Conservation (phyloP, 1,140 invertebrate species). For the Procambarus clarkii region DNA sequence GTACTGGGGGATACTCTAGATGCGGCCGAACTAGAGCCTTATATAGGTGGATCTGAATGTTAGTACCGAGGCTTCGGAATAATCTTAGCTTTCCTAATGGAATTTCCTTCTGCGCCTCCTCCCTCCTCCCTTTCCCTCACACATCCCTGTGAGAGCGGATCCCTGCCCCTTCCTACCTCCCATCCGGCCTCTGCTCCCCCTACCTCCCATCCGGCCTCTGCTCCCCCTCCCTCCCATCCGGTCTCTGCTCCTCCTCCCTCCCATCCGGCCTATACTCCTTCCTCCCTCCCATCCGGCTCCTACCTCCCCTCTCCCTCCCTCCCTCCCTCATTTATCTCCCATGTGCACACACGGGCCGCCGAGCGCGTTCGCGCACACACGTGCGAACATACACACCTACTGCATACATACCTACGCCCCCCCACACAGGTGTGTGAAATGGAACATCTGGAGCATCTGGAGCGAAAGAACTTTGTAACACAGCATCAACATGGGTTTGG, state of each 20-base stretch:
- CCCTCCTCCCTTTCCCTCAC: not conserved
- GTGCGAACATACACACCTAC: not conserved
- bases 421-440: no score
- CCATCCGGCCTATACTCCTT: no score
- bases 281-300: not conserved
- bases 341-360: slow-evolving; percentile 16
- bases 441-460: no score
- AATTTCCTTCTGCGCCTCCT: not conserved
- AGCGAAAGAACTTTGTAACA: no score
- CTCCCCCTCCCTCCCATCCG: no score
- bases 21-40: no score
- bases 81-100: no score
- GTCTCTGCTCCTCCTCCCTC: no score
- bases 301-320: not conserved
- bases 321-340: not conserved
- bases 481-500: no score
- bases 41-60: no score
- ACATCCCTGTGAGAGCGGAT: not conserved
- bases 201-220: not conserved
- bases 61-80: no score
- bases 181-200: not conserved
- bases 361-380: slow-evolving; percentile 35
- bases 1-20: no score
- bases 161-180: not conserved
- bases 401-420: slow-evolving; percentile 10